Percentiles rank a stretch among this genome's conserved stretches.
Conservation (phyloP, 2,113 vertebrate species). For the Heteronetta atricapilla region DNA sequence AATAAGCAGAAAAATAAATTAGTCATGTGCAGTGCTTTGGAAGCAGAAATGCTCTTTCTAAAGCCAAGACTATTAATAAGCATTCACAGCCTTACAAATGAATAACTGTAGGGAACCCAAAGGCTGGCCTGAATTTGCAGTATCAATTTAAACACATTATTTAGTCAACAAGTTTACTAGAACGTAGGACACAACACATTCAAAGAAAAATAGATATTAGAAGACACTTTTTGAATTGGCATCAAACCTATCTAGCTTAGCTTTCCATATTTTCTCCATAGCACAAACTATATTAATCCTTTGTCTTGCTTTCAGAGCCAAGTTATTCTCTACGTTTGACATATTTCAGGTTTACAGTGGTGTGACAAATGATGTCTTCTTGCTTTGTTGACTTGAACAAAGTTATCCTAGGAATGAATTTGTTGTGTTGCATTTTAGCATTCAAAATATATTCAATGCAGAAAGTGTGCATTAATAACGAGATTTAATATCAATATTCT, state of each 20-base stretch:
- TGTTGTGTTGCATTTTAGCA: background rate
- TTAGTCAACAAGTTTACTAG: background rate
- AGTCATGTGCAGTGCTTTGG: background rate
- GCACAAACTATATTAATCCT: background rate
- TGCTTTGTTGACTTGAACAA: background rate
- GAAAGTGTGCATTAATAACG: background rate
- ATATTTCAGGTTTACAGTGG: background rate
- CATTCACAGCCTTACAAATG: background rate
- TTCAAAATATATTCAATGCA: background rate
- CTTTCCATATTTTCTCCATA: background rate
- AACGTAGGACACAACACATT: background rate
- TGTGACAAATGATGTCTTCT: background rate
- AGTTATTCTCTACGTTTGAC: background rate
- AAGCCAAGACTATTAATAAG: slow-evolving; percentile 30
- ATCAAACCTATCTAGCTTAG: background rate
- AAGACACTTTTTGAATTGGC: background rate
- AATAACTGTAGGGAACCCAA: background rate
- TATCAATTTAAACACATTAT: background rate
- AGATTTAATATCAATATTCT: background rate
- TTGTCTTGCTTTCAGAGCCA: background rate
- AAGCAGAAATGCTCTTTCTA: background rate
- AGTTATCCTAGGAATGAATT: background rate
- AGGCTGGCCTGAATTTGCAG: background rate
- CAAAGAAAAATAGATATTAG: background rate
- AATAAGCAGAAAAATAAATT: slow-evolving; percentile 39